Conservation (phyloP, 2,888 invertebrate genomes). For the Cremastinae sp. region DNA sequence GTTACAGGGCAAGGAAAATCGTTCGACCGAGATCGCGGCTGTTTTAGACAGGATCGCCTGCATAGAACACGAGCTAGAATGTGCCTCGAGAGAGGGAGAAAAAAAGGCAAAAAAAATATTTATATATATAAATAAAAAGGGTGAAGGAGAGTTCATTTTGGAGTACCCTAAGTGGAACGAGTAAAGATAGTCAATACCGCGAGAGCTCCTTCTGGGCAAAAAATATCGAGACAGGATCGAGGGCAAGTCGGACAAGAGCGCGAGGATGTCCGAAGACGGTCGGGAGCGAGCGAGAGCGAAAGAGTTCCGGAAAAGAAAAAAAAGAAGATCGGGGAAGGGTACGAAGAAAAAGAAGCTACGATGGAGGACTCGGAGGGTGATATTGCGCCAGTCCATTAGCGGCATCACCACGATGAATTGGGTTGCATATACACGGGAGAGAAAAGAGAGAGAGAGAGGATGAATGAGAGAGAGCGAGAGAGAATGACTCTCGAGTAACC, state of each 20-base stretch:
- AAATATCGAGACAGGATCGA: conserved; percentile 32
- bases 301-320: conserved; percentile 46
- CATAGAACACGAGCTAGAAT: conserved; percentile 8
- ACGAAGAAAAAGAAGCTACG: conserved; percentile 41
- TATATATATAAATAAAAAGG: background rate
- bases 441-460: conserved; percentile 34
- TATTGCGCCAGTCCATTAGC: conserved; percentile 76
- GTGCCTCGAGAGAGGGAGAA: background rate
- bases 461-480: conserved; percentile 32
- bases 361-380: conserved; percentile 66
- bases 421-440: conserved; percentile 66
- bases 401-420: conserved; percentile 72
- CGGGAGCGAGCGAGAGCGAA: conserved; percentile 34
- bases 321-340: conserved; percentile 35
- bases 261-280: conserved; percentile 33
- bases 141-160: conserved; percentile 6
- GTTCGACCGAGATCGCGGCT: conserved; percentile 50
- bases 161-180: conserved; percentile 13
- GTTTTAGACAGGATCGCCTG: conserved; percentile 45
- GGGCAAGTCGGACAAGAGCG: conserved; percentile 46
- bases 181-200: conserved; percentile 12
- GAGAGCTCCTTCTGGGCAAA: conserved; percentile 17
- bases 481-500: conserved; percentile 55
- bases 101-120: background rate
- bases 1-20: conserved; percentile 42